Conservation (phyloP, 2,888 invertebrate genomes). For the Poecilus cupreus region DNA sequence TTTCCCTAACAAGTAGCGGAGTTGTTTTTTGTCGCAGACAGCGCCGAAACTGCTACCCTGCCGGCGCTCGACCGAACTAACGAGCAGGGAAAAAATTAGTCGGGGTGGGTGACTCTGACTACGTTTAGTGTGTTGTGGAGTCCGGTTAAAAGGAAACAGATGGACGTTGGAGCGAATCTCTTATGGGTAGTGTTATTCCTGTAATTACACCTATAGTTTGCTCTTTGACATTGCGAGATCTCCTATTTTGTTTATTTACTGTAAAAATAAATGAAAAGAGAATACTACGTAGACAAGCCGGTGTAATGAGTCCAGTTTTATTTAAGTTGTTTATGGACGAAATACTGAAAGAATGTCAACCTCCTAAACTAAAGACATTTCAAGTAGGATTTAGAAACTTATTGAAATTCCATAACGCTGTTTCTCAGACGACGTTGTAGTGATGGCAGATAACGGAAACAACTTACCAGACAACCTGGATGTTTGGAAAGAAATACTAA, state of each 20-base stretch:
- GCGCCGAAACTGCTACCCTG: conserved; percentile 19
- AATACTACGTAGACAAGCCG: too few species aligned
- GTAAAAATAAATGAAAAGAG: too few species aligned
- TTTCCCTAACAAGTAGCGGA: conserved; percentile 43
- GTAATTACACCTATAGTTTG: conserved; percentile 19
- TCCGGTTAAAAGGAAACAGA: neutral
- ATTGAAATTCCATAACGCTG: too few species aligned
- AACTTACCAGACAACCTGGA: too few species aligned
- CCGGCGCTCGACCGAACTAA: conserved; percentile 12
- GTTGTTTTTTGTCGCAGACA: conserved; percentile 16
- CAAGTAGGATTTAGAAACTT: too few species aligned
- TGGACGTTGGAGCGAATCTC: neutral
- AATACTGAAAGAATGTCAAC: too few species aligned
- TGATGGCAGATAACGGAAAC: too few species aligned
- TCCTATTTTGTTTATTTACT: neutral
- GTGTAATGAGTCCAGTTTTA: too few species aligned
- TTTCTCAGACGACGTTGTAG: too few species aligned
- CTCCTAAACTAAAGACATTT: too few species aligned
- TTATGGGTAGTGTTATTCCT: conserved; percentile 1
- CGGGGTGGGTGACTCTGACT: neutral
- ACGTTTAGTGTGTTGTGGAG: neutral
- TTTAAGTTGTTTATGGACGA: too few species aligned
- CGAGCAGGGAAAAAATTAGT: conserved; percentile 10
- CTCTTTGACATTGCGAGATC: neutral
- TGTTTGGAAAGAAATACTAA: too few species aligned